Conservation (phyloP, 2,113 vertebrate genomes). For the Apeltes quadracus region DNA sequence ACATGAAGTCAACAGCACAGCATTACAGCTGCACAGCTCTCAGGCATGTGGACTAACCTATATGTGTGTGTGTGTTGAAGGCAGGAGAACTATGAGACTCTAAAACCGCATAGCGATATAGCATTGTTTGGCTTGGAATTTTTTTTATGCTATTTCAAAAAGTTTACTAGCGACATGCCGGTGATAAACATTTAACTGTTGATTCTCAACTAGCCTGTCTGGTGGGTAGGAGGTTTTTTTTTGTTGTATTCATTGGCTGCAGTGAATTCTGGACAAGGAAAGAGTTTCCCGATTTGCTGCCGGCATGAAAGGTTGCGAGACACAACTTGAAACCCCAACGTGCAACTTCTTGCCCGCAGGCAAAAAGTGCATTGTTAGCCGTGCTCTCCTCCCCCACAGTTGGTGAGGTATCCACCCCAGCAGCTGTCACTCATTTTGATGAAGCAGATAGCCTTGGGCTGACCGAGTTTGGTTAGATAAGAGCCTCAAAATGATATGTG, state of each 20-base stretch:
- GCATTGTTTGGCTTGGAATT: slow-evolving; percentile 44
- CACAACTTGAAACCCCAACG: slow-evolving; percentile 33
- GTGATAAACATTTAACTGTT: slow-evolving; percentile 2
- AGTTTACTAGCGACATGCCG: slow-evolving; percentile 25
- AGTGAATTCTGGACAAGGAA: neutral
- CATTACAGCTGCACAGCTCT: slow-evolving; percentile 54
- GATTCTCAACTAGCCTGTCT: neutral
- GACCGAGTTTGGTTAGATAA: slow-evolving; percentile 8
- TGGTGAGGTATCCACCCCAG: slow-evolving; percentile 30
- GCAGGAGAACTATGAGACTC: slow-evolving; percentile 32
- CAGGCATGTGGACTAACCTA: slow-evolving; percentile 25
- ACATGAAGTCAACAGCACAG: slow-evolving; percentile 66
- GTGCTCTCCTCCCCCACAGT: slow-evolving; percentile 18
- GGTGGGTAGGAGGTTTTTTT: neutral
- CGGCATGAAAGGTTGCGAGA: slow-evolving; percentile 40
- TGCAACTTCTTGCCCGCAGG: slow-evolving; percentile 23
- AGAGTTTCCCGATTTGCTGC: neutral
- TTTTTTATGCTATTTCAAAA: slow-evolving; percentile 29
- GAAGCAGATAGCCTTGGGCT: slow-evolving; percentile 27
- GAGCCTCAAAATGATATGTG: neutral
- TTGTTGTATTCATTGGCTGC: slow-evolving; percentile 17
- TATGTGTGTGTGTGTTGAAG: slow-evolving; percentile 19
- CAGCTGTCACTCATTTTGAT: slow-evolving; percentile 54
- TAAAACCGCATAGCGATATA: slow-evolving; percentile 24
- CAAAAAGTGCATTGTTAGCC: slow-evolving; percentile 12